These are phyloP conservation scores for Hoplias malabaricus DNA, from an alignment of 2,113 vertebrate genomes.

Conservation along the genomic window DNA sequence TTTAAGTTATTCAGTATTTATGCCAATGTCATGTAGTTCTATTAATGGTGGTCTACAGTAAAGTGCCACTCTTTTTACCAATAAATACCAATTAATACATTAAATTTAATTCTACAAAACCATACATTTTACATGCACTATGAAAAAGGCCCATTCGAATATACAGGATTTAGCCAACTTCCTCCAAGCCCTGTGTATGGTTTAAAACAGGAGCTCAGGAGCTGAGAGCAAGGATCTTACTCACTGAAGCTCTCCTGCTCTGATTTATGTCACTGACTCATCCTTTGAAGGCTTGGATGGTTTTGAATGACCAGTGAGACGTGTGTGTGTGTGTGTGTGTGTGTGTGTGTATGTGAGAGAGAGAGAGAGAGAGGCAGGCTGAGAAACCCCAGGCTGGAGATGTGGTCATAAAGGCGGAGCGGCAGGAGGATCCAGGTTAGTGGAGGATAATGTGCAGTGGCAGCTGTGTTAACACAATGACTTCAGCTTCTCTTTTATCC, in stretches of 20 bases:
- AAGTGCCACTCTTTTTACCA: no score
- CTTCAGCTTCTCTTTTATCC: not conserved
- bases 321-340: not conserved
- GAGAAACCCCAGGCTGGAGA: not conserved
- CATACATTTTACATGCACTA: not conserved
- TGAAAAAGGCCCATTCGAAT: not conserved
- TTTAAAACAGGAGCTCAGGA: slow-evolving; percentile 4
- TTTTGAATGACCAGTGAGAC: slow-evolving; percentile 1
- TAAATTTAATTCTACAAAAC: no score
- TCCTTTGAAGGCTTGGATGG: slow-evolving; percentile 18
- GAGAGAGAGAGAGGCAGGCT: no score
- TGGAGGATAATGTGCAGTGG: slow-evolving; percentile 23
- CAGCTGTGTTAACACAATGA: slow-evolving; percentile 17
- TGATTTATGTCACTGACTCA: not conserved
- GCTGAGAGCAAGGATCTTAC: not conserved
- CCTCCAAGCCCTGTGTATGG: not conserved
- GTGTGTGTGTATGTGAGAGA: no score
- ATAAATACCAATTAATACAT: no score
- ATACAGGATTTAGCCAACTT: not conserved
- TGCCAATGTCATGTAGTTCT: no score
- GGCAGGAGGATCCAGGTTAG: not conserved
- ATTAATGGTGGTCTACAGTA: no score
- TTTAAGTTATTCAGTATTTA: no score
- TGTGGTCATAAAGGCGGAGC: not conserved
- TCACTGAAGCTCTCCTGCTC: not conserved